Conservation (phyloP, 2,113 vertebrate genomes). For the Marmota monax region DNA sequence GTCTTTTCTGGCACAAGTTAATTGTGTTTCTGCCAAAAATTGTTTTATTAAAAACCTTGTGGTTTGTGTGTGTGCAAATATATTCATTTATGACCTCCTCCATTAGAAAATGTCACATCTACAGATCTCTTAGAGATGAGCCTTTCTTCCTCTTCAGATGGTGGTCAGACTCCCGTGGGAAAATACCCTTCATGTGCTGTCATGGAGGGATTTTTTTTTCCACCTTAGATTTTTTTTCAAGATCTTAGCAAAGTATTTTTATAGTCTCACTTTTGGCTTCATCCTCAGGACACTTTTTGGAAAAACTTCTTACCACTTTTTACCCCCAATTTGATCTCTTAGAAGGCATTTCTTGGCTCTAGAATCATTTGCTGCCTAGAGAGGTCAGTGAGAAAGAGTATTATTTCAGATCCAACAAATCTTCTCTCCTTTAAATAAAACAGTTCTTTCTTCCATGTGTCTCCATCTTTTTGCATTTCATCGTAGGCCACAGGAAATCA, state of each 20-base stretch:
- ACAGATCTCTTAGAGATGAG: neutral
- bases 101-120: neutral
- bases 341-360: neutral
- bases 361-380: neutral
- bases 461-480: neutral
- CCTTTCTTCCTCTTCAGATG: neutral
- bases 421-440: neutral
- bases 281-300: neutral
- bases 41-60: neutral
- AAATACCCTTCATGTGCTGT: neutral
- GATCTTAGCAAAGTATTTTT: neutral
- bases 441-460: neutral
- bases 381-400: neutral
- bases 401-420: neutral
- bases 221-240: neutral
- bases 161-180: neutral
- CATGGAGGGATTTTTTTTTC: neutral
- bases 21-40: neutral
- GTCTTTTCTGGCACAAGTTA: neutral
- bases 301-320: constrained; percentile 5
- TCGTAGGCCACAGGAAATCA: neutral
- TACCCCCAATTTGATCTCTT: neutral
- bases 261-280: neutral
- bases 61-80: neutral
- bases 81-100: neutral